These are phyloP conservation scores for Aphaenogaster floridana DNA, from an alignment of 1,140 invertebrate species.

Conservation along the genomic window DNA sequence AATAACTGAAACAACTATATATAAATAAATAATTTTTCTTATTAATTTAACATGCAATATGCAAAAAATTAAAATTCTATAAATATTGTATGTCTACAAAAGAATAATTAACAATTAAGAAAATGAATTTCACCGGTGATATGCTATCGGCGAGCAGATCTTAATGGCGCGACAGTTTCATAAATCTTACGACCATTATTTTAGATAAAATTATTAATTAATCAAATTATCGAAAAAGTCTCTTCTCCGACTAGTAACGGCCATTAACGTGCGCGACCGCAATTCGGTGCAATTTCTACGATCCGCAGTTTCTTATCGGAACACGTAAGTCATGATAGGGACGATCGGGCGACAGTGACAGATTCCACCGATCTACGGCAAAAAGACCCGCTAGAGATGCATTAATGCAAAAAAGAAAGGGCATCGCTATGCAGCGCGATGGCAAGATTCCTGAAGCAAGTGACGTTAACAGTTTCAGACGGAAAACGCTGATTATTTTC, in stretches of 20 bases:
- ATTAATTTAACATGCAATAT: conserved; percentile 24
- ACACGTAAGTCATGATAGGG: conserved; percentile 67
- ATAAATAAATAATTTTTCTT: background rate
- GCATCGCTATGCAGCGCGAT: conserved; percentile 24
- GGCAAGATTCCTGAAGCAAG: conserved; percentile 7
- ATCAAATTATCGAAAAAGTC: conserved; percentile 30
- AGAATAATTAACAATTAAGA: conserved; percentile 5
- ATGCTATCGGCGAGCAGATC: background rate
- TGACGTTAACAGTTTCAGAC: conserved; percentile 43
- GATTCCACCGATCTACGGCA: conserved; percentile 16
- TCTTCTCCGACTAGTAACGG: background rate
- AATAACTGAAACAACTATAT: conserved; percentile 3
- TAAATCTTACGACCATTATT: conserved; percentile 33
- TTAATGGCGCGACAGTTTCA: conserved; percentile 4
- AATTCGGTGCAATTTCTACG: conserved; percentile 62
- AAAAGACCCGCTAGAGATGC: conserved; percentile 29
- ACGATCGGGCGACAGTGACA: conserved; percentile 71
- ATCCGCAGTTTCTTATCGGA: conserved; percentile 66
- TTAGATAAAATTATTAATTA: conserved; percentile 26
- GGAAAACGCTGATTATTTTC: conserved; percentile 44
- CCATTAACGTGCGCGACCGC: conserved; percentile 9
- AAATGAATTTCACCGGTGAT: background rate
- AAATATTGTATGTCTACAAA: conserved; percentile 13
- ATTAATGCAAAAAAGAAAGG: conserved; percentile 42
- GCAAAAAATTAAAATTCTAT: background rate